Conservation (phyloP, 2,888 invertebrate species). For the Bellardia bayeri region DNA sequence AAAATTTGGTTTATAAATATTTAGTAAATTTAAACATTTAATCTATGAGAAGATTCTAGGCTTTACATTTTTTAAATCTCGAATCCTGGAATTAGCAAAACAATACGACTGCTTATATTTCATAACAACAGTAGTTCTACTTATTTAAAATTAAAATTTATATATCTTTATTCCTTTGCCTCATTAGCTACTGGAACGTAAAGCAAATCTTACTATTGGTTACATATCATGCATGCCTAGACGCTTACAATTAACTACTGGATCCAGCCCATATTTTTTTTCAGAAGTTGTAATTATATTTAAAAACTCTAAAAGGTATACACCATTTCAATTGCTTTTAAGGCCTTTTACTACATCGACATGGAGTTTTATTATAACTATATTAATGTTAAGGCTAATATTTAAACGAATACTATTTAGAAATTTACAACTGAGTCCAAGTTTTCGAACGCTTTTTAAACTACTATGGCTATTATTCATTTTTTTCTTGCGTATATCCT, state of each 20-base stretch:
- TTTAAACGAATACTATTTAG: background rate
- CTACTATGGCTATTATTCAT: conserved; percentile 65
- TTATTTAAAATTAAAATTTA: too few species aligned
- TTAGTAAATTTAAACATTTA: too few species aligned
- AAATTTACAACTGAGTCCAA: background rate
- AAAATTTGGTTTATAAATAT: too few species aligned
- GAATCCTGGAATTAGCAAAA: too few species aligned
- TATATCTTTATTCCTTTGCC: background rate
- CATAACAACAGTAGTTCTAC: too few species aligned
- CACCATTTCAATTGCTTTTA: conserved; percentile 3
- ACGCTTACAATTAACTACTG: conserved; percentile 28
- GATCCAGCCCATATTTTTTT: conserved; percentile 21
- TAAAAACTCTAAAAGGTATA: conserved; percentile 19
- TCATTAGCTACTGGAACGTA: conserved; percentile 8
- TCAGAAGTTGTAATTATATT: conserved; percentile 1
- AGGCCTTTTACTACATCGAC: conserved; percentile 12
- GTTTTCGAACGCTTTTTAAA: background rate
- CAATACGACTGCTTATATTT: too few species aligned
- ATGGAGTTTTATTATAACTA: background rate
- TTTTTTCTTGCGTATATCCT: conserved; percentile 75
- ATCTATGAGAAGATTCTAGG: too few species aligned
- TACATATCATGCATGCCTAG: background rate
- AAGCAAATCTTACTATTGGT: conserved; percentile 15
- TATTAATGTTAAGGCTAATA: background rate
- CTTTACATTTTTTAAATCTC: too few species aligned